Percentiles rank a stretch among this genome's conserved stretches.
Evolutionary conservation across 2,797 vertebrate genomes (phyloP).

Genomic region (Tinamus major): DNA sequence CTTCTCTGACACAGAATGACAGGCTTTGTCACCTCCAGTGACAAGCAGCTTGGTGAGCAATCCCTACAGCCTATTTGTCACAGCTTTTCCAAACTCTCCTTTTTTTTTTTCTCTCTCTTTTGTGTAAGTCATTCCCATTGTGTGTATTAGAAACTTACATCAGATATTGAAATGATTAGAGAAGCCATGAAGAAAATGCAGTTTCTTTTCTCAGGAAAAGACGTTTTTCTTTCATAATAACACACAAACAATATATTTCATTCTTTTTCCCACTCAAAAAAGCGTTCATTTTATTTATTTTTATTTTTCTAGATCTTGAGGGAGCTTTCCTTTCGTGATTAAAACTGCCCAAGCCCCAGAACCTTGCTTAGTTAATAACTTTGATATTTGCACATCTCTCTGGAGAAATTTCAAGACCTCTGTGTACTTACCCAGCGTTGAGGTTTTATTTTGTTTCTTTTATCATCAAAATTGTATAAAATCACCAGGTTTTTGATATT

Average conservation of each 20-base stretch:
- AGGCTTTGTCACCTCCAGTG: not conserved
- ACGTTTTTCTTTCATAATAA: not conserved
- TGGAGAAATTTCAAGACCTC: not conserved
- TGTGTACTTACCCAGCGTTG: not conserved
- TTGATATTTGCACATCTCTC: not conserved
- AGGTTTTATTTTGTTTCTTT: not conserved
- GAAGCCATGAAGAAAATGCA: not conserved
- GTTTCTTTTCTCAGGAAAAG: not conserved
- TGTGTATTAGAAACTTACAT: not conserved
- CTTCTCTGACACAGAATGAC: not conserved
- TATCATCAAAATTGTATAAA: not conserved
- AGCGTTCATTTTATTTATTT: not conserved
- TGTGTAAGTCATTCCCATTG: not conserved
- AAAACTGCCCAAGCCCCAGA: not conserved
- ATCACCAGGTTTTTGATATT: not conserved
- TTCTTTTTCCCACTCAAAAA: not conserved
- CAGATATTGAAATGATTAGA: rapidly evolving
- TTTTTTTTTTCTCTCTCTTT: not conserved
- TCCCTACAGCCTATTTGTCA: not conserved
- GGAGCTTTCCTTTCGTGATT: not conserved
- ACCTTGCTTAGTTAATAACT: not conserved
- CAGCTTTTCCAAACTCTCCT: not conserved
- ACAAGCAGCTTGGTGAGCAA: not conserved
- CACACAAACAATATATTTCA: not conserved
- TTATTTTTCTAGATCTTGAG: not conserved